Conservation (phyloP, 2,113 vertebrate genomes). For the Aramus guarauna region DNA sequence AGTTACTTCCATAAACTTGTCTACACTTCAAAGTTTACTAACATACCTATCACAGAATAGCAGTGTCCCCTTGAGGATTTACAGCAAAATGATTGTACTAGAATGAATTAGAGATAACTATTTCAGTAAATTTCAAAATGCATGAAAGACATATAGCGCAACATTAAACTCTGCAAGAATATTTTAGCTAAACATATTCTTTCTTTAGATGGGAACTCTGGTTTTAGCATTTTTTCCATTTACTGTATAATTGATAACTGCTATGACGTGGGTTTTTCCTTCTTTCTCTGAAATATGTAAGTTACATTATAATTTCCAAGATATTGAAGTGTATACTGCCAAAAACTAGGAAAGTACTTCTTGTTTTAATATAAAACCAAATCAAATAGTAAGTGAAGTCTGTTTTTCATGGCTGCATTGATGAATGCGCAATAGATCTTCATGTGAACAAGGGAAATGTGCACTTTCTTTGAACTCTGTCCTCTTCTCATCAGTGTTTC, state of each 20-base stretch:
- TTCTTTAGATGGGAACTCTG: not conserved
- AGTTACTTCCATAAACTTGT: not conserved
- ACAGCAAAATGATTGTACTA: not conserved
- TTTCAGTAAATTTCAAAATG: not conserved
- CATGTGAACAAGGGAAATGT: constrained; percentile 21
- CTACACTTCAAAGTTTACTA: not conserved
- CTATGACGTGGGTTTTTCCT: not conserved
- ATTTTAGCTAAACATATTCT: not conserved
- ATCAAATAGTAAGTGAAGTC: not conserved
- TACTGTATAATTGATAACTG: not conserved
- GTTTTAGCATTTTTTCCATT: not conserved
- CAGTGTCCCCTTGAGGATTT: constrained; percentile 20
- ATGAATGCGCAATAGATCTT: constrained; percentile 34
- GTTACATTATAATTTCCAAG: not conserved
- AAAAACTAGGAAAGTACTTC: not conserved
- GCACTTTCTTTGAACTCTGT: constrained; percentile 57
- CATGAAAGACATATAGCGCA: not conserved
- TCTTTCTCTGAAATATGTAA: not conserved
- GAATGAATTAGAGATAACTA: not conserved
- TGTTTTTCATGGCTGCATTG: constrained; percentile 32
- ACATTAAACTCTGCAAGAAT: not conserved
- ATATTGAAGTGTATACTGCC: not conserved
- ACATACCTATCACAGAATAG: not conserved
- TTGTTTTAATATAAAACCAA: not conserved
- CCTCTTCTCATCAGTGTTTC: constrained; percentile 15